phyloP scores from a whole-genome alignment of 2,888 invertebrate genomes.

The Frankliniella intonsa region DNA sequence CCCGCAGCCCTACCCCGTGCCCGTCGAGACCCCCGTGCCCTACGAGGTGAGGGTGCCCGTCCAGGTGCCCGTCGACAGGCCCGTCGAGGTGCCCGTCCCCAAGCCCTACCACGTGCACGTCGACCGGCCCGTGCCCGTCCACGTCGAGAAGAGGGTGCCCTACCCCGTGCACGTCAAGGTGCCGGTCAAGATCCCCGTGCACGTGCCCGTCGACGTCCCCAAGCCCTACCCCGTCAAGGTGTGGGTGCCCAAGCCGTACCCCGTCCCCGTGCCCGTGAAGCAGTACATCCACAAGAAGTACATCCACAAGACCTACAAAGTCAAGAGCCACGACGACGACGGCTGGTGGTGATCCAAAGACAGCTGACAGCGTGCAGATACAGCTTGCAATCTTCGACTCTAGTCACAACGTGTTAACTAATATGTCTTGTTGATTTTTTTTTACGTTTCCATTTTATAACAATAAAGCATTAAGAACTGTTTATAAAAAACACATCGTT shows the following conservation, averaged over 20 bases:
- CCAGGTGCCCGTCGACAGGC: neutral
- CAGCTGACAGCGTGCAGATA: neutral
- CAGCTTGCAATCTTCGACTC: neutral
- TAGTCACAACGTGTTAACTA: slow-evolving; percentile 5
- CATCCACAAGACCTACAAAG: slow-evolving; percentile 15
- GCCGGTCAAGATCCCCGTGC: neutral
- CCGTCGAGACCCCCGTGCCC: slow-evolving; percentile 38
- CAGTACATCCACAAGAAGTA: slow-evolving; percentile 25
- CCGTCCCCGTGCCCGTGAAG: slow-evolving; percentile 9
- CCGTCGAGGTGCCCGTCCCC: slow-evolving; percentile 28
- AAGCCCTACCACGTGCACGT: neutral
- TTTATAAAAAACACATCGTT: neutral
- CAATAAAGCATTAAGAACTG: neutral
- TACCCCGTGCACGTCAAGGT: slow-evolving; percentile 2
- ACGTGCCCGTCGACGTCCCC: neutral
- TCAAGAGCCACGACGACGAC: neutral
- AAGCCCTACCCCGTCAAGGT: slow-evolving; percentile 19
- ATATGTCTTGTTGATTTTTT: slow-evolving; percentile 7
- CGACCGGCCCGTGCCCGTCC: slow-evolving; percentile 6
- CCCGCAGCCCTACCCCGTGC: slow-evolving; percentile 35
- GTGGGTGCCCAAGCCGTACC: slow-evolving; percentile 19
- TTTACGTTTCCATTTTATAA: neutral
- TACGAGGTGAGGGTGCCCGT: slow-evolving; percentile 38
- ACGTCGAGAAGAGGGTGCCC: neutral
- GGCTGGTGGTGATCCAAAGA: neutral